Evolutionary conservation across 2,797 vertebrate genomes (phyloP), one percentile per base, ranked within the genome.

Genomic region (Clarias fuscus): DNA sequence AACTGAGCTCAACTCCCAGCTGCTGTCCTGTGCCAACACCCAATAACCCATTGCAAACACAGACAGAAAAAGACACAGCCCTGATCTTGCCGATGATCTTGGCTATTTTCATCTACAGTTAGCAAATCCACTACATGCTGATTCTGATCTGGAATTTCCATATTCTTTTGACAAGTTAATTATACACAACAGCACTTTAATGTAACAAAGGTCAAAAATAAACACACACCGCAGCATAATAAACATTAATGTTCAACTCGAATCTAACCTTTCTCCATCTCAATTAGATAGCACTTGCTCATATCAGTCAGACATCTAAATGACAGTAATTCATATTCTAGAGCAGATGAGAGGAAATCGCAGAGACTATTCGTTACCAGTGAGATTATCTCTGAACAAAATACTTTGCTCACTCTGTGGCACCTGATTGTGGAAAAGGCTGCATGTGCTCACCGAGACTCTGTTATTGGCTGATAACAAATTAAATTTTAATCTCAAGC

Each of bases 401-500:
- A 87, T 87, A 80, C 53, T 83, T 84, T 80, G 68, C 82, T 84
- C 76, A 75, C 40, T 59, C 83, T 30, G 76, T 70, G 58, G 85
- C 82, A 86, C 87, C 87, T 88, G 82, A 86, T 86, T 82, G 68
- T 65, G 13, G 68, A 59, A 75, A 84, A 73, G 73, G 72, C 72
- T 77, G 79, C n/a, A 59, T 72, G 61, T 67, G 27, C 43, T 84
- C 62, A 40, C 58, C 30, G 53, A 65, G 85, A 65, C 82, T 80
- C 75, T 80, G 85, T 86, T 82, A 77, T 82, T 71, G 77, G 86
- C 43, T 64, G 72, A 85, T 86, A 86, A 84, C 83, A 85, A 89
- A 86, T 88, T 86, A 70, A 88, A 88, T 88, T 85, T 70, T 85
- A 82, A 88, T 87, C 85, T 86, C 68, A 76, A 48, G 65, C 84